phyloP scores from a whole-genome alignment of 2,113 vertebrate genomes.

The Pionites leucogaster region DNA sequence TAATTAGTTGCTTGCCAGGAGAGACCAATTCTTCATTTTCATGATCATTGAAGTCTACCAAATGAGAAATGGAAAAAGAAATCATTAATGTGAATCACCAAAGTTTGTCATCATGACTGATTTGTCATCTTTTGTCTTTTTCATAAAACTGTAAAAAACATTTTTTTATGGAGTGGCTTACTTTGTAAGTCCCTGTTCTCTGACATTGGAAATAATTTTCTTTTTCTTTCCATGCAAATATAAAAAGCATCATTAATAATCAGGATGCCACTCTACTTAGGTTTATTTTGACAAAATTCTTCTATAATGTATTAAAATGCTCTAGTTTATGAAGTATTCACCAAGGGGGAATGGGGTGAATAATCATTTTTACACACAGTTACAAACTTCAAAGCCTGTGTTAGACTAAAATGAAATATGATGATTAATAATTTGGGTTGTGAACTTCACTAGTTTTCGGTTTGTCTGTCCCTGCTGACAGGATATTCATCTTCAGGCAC shows the following conservation, averaged over 20 bases:
- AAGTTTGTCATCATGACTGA: neutral
- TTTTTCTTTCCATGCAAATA: neutral
- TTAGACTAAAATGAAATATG: neutral
- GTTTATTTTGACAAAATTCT: neutral
- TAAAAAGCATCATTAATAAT: neutral
- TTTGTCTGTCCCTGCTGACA: neutral
- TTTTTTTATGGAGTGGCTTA: neutral
- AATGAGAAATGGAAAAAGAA: neutral
- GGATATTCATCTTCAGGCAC: neutral
- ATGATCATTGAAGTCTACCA: neutral
- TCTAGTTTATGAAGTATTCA: neutral
- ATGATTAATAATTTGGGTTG: neutral
- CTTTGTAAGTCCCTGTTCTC: neutral
- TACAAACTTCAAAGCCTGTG: neutral
- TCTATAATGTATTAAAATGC: neutral
- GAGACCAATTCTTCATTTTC: neutral
- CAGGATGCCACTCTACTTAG: neutral
- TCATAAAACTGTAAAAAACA: neutral
- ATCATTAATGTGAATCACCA: neutral
- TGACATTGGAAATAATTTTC: neutral
- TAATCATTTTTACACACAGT: neutral
- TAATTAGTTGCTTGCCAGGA: neutral
- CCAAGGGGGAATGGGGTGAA: neutral
- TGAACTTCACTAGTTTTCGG: neutral
- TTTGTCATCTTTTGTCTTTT: neutral